Evolutionary conservation across 2,113 vertebrate species (phyloP), one percentile per base, ranked within the genome.

Genomic region (Apteryx mantelli): DNA sequence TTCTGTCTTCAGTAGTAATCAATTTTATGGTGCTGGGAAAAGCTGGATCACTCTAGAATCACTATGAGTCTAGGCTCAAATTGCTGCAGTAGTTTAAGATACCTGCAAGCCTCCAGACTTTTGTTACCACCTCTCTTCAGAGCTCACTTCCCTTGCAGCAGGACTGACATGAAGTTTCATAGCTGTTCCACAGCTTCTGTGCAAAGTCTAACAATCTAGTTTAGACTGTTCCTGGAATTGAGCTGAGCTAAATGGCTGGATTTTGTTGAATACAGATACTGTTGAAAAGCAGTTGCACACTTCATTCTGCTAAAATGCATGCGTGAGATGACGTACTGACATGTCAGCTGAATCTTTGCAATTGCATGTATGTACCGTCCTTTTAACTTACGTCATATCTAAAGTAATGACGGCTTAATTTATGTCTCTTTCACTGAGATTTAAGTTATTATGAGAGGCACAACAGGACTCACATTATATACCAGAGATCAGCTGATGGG

Each of bases 21-120:
- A 56, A 44, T 76, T 79, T 52, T 61, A 32, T 34, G 8, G 2
- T 56, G 42, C 36, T 85, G 17, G 17, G 36, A 69, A 77, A 69
- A 82, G 6, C 7, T 69, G 46, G 16, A 36, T 89, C 32, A 36
- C 21, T 73, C 0, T 60, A 0, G 16, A 78, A 13, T n/a, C 50
- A 60, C 9, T 58, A 11, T 14, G 32, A 63, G 25, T 60, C 32
- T 68, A 60, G 7, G 13, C 21, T 78, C 18, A 56, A 79, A 55
- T 13, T 48, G 3, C 19, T 85, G 21, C 18, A 42, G 7, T 63
- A 13, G 7, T 24, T 68, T 58, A 58, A 34, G 24, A 60, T 13
- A 44, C 22, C 56, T 38, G 7, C 11, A 86, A 52, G 25, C 4
- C 17, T 38, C n/a, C 15, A 79, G 64, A 44, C 56, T 71, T 68